Percentiles rank a stretch among this genome's conserved stretches.
Evolutionary conservation across 1,140 invertebrate species (phyloP).

Genomic region (Megathymus violae): DNA sequence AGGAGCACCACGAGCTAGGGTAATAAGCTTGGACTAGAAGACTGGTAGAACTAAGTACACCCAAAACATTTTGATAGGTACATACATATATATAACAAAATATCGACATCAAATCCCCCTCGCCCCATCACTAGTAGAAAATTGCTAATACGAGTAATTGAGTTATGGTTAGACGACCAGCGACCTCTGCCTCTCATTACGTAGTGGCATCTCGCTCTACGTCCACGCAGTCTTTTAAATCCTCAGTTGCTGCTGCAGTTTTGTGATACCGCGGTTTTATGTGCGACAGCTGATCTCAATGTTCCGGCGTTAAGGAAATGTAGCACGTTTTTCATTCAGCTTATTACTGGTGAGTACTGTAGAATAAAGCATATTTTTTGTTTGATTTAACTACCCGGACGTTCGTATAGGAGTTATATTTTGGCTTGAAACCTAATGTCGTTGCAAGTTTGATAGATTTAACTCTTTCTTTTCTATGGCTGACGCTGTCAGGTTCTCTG

Average conservation of each 20-base stretch:
- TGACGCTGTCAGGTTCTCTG: too few species aligned
- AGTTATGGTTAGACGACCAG: slow-evolving; percentile 64
- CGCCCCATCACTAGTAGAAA: slow-evolving; percentile 61
- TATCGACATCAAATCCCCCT: slow-evolving; percentile 37
- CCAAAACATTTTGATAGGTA: too few species aligned
- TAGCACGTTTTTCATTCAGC: slow-evolving; percentile 5
- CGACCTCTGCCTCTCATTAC: slow-evolving; percentile 71
- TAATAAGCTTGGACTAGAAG: too few species aligned
- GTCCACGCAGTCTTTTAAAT: slow-evolving; percentile 37
- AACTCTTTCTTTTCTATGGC: too few species aligned
- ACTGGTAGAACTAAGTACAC: too few species aligned
- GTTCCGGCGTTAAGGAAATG: slow-evolving; percentile 10
- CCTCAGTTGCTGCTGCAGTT: neutral
- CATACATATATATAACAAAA: too few species aligned
- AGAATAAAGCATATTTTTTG: too few species aligned
- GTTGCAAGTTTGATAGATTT: too few species aligned
- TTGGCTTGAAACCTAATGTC: too few species aligned
- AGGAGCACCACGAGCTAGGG: too few species aligned
- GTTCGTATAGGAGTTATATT: too few species aligned
- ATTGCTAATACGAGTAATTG: slow-evolving; percentile 79
- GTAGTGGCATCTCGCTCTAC: slow-evolving; percentile 47
- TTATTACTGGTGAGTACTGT: slow-evolving; percentile 2
- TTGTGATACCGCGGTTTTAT: slow-evolving; percentile 2
- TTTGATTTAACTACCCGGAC: too few species aligned
- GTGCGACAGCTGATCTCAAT: slow-evolving; percentile 1